Conservation (phyloP, 1,140 invertebrate species). For the Lepeophtheirus salmonis region DNA sequence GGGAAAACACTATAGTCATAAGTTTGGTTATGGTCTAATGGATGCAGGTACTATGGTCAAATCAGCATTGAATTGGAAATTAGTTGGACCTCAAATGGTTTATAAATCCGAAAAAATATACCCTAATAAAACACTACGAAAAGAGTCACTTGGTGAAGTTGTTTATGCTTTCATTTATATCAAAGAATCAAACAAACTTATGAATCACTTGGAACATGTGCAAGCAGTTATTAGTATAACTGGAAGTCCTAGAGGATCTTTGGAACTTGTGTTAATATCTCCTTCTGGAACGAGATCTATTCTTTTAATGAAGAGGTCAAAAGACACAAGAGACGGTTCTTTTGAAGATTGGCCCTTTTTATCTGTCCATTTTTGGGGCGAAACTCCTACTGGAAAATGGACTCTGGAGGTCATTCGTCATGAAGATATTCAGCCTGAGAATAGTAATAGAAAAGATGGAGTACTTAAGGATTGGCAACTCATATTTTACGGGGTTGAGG, state of each 20-base stretch:
- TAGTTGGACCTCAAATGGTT: constrained; percentile 18
- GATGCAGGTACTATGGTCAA: constrained; percentile 83
- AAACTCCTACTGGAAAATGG: constrained; percentile 59
- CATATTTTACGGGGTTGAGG: constrained; percentile 74
- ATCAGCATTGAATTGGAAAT: constrained; percentile 35
- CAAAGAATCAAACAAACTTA: constrained; percentile 64
- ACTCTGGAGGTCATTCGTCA: constrained; percentile 66
- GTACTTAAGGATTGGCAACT: constrained; percentile 77
- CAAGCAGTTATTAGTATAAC: constrained; percentile 68
- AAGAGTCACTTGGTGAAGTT: constrained; percentile 17
- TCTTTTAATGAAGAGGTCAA: constrained; percentile 59
- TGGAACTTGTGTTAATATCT: constrained; percentile 57
- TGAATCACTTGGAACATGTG: constrained; percentile 71
- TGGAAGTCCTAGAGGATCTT: constrained; percentile 70
- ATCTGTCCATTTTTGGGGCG: constrained; percentile 89
- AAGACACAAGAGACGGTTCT: constrained; percentile 70
- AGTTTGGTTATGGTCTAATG: constrained; percentile 88
- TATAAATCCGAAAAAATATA: constrained; percentile 11
- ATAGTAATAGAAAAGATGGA: constrained; percentile 50
- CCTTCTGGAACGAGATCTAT: constrained; percentile 52
- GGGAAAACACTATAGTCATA: constrained; percentile 45
- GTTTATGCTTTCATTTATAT: constrained; percentile 52
- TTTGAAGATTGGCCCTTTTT: constrained; percentile 96
- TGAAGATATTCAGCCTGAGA: constrained; percentile 35
- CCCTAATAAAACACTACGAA: constrained; percentile 19